Evolutionary conservation across 2,888 invertebrate genomes (phyloP).

Genomic region (Adineta ricciae): DNA sequence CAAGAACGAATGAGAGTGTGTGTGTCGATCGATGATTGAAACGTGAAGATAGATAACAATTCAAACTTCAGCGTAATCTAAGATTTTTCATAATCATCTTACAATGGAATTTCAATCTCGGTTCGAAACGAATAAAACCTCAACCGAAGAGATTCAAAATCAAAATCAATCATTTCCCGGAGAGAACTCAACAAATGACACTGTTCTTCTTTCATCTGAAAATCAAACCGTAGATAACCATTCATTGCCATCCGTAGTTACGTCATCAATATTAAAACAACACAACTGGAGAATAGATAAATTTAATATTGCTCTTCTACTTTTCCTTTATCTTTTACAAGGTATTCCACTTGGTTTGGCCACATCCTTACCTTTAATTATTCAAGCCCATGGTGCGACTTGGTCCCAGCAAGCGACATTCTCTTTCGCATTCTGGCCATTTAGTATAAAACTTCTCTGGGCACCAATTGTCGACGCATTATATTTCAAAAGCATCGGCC

Average conservation of each 20-base stretch:
- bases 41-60: background rate
- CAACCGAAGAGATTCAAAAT: background rate
- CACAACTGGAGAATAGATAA: background rate
- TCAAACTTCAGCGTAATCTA: no score
- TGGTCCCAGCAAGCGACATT: constrained; percentile 75
- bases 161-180: background rate
- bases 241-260: background rate
- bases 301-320: constrained; percentile 40
- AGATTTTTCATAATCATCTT: background rate
- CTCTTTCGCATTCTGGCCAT: constrained; percentile 84
- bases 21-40: background rate
- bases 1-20: background rate
- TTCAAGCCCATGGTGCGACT: constrained; percentile 79
- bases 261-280: background rate
- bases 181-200: background rate
- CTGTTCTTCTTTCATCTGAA: background rate
- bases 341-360: constrained; percentile 84
- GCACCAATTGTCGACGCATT: constrained; percentile 92
- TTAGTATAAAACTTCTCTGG: constrained; percentile 81
- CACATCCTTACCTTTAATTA: constrained; percentile 83
- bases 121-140: background rate
- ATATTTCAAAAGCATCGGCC: constrained; percentile 70
- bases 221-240: background rate
- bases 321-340: constrained; percentile 75
- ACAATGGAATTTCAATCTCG: background rate